Evolutionary conservation across 2,797 vertebrate genomes (phyloP).

Genomic region (Pelochelys cantorii): DNA sequence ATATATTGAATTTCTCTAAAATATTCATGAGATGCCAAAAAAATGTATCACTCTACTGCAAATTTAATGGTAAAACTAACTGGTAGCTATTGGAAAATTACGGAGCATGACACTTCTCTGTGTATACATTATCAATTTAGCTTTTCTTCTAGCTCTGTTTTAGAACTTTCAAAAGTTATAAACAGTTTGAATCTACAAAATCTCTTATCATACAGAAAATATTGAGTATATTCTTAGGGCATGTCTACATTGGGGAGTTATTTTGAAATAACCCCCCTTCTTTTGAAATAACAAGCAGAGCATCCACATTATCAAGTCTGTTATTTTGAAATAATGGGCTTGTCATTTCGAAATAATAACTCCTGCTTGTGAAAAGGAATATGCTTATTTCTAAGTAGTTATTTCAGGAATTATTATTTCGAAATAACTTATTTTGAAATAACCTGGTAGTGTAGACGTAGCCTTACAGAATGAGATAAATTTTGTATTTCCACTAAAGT

Average conservation of each 20-base stretch:
- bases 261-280: too few species aligned
- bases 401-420: too few species aligned
- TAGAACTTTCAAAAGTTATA: conserved; percentile 62
- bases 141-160: neutral
- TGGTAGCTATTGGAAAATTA: neutral
- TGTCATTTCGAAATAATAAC: too few species aligned
- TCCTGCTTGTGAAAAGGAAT: too few species aligned
- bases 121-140: neutral
- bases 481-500: conserved; percentile 76
- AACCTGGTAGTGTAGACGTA: too few species aligned
- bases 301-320: too few species aligned
- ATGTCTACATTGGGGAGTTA: too few species aligned
- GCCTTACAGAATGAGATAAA: conserved; percentile 53
- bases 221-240: conserved; percentile 53
- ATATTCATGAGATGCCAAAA: neutral
- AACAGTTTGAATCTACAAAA: conserved; percentile 52
- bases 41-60: neutral
- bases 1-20: neutral
- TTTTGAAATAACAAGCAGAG: too few species aligned
- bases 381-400: too few species aligned
- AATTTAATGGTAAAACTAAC: neutral
- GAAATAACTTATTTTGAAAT: too few species aligned
- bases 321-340: too few species aligned
- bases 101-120: neutral
- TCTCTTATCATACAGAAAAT: conserved; percentile 64